A percentile compares a stretch with the other conserved stretches of the same genome.
Evolutionary conservation across 1,140 invertebrate genomes (phyloP).

Genomic region (Hormaphis cornu): DNA sequence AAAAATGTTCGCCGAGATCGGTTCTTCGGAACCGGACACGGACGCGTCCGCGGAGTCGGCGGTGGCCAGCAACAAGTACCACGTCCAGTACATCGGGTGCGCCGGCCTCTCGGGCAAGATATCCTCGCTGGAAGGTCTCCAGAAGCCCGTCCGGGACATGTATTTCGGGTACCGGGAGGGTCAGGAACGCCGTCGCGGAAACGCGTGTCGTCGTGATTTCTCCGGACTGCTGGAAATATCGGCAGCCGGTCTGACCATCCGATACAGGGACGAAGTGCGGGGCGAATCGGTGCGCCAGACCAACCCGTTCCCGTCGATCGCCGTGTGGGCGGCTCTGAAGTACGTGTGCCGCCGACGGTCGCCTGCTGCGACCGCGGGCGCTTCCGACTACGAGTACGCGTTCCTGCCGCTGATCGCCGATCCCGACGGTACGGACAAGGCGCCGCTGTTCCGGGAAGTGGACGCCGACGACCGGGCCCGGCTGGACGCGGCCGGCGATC

Average conservation of each 20-base stretch:
- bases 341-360: conserved; percentile 46
- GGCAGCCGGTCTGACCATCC: conserved; percentile 54
- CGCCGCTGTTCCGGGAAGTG: conserved; percentile 48
- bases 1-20: conserved; percentile 64
- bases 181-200: neutral
- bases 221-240: conserved; percentile 59
- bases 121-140: conserved; percentile 68
- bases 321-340: conserved; percentile 80
- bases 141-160: conserved; percentile 68
- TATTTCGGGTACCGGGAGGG: conserved; percentile 56
- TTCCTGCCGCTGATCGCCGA: conserved; percentile 80
- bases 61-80: conserved; percentile 48
- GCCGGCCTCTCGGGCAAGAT: conserved; percentile 63
- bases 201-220: conserved; percentile 4
- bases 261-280: conserved; percentile 49
- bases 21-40: conserved; percentile 18
- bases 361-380: conserved; percentile 32
- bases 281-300: conserved; percentile 48
- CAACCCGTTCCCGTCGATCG: conserved; percentile 78
- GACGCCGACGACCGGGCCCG: conserved; percentile 34
- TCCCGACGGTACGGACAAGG: conserved; percentile 63
- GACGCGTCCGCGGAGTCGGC: conserved; percentile 10
- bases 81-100: conserved; percentile 73
- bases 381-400: conserved; percentile 49
- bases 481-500: conserved; percentile 44